Base-by-base conservation (phyloP, 2,888 invertebrate genomes). In the Parnassius orleans region DNA sequence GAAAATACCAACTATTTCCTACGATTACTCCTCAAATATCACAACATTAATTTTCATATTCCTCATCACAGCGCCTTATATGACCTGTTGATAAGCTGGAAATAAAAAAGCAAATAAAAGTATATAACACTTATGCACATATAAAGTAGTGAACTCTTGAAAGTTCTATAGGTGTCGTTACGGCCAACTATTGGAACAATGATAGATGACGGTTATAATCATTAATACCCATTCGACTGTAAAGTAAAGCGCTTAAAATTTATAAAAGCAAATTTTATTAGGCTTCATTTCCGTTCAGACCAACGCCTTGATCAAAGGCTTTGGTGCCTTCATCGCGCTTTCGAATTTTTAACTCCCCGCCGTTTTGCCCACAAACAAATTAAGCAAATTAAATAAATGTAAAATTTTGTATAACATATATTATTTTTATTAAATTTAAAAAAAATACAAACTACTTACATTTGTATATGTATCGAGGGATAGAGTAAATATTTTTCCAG, bases 401-500 rank as follows among this genome's bases (percentile, higher is more conserved):
- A n/a, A n/a, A n/a, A n/a, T n/a, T n/a, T n/a, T 24, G 3, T 3
- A 24, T 24, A 3, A 24, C 3, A 24, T 24, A 24, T 24, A n/a
- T 24, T 3, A 24, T n/a, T n/a, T 24, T 1, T 24, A 24, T 24
- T 24, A 24, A 24, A 24, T 24, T 24, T 19, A 19, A 19, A 64
- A 24, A 24, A 24, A 24, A 24, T 24, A 24, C 24, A 24, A 24
- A 24, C 24, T 24, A 24, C 87, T 87, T 79, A 93, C 93, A 63
- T 85, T 78, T 42, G 92, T 93, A 63, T 93, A 90, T 24, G 92
- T 92, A 59, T 86, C 83, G 41, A 93, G 79, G 2, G 93, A 93
- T 15, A 93, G 79, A 1, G 82, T 92, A 64, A 90, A 90, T 69
- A 93, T 86, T 75, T 93, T 93, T 9, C 93, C 93, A 41, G 93